phyloP scores from a whole-genome alignment of 64 coral and sea anemone genomes.

The Platygyra sinensis region DNA sequence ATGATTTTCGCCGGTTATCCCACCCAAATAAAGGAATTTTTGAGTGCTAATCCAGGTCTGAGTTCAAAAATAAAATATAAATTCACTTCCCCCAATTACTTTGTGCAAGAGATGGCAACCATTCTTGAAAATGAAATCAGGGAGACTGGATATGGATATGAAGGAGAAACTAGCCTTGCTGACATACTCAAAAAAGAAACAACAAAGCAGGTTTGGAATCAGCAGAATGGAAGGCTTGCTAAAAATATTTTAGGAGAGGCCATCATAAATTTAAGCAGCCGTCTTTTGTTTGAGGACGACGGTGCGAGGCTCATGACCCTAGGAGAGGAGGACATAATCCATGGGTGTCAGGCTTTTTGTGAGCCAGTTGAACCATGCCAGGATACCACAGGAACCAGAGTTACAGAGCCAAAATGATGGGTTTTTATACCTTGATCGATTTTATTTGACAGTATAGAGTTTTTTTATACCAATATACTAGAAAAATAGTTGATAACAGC shows the following conservation, averaged over 20 bases:
- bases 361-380: not conserved
- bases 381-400: too few relatives aligned
- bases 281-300: constrained; percentile 2
- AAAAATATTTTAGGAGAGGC: constrained; percentile 40
- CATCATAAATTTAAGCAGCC: constrained; percentile 18
- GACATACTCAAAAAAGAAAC: not conserved
- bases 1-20: constrained; percentile 82
- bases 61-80: constrained; percentile 39
- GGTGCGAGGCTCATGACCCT: constrained; percentile 1
- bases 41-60: constrained; percentile 56
- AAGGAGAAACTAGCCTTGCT: too few relatives aligned
- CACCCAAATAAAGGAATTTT: constrained; percentile 14
- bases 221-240: not conserved
- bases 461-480: too few relatives aligned
- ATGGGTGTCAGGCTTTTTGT: constrained; percentile 2
- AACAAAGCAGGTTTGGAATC: too few relatives aligned
- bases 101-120: constrained; percentile 29
- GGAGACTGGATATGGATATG: too few relatives aligned
- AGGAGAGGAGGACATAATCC: not conserved
- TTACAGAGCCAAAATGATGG: too few relatives aligned
- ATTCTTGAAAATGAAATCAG: constrained; percentile 36
- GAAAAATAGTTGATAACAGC: too few relatives aligned
- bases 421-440: too few relatives aligned
- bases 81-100: constrained; percentile 63
- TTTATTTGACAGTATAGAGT: too few relatives aligned